These are phyloP conservation scores for Ia io DNA, from an alignment of 2,113 vertebrate genomes.

Conservation along the genomic window DNA sequence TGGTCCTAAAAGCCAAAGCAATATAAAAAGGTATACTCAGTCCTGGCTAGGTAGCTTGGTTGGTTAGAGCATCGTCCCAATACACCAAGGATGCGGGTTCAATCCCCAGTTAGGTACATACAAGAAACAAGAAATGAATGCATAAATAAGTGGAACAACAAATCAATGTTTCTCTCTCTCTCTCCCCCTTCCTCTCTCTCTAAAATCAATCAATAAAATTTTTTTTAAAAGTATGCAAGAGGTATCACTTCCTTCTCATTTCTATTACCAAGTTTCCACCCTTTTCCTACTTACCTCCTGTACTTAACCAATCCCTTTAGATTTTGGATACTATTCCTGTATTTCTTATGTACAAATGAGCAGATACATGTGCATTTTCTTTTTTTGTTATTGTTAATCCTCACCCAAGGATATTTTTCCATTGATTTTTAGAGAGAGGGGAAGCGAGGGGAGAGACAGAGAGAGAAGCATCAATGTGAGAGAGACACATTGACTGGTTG, in stretches of 20 bases:
- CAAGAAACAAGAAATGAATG: neutral
- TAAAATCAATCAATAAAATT: too few species aligned
- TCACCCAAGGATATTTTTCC: too few species aligned
- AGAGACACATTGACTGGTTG: too few species aligned
- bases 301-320: neutral
- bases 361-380: neutral
- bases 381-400: neutral
- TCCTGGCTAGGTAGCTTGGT: neutral
- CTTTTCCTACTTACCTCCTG: neutral
- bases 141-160: neutral
- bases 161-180: neutral
- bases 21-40: neutral
- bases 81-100: neutral
- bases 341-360: neutral
- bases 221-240: neutral
- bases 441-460: too few species aligned
- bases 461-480: too few species aligned
- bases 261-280: neutral
- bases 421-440: too few species aligned
- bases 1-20: neutral
- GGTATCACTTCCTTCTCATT: neutral
- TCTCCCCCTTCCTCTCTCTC: too few species aligned
- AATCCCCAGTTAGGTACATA: neutral
- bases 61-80: neutral
- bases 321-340: neutral